Evolutionary conservation across 2,113 vertebrate genomes (phyloP), one percentile per base, ranked within the genome.

Genomic region (Cinclus cinclus): DNA sequence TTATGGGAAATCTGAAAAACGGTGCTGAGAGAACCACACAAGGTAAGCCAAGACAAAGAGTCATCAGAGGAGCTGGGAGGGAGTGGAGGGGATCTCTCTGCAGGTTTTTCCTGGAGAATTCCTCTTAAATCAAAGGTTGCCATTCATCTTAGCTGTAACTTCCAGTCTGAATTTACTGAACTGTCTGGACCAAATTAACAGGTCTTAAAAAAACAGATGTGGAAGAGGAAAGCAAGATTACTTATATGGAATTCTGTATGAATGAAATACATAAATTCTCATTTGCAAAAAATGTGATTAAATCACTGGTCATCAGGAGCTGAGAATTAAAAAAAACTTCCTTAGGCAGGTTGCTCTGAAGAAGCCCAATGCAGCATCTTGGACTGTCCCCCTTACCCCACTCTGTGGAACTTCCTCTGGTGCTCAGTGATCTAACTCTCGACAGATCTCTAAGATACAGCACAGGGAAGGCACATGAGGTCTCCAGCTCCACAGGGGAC

Each of bases 1-100:
- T 24, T 1, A 84, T 0, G 12, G 59, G 64, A 90, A 85, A 90
- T 77, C 71, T 69, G 56, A 83, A 89, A 81, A 91, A 88, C 75
- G 86, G 63, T 13, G 52, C 88, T 67, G 64, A 93, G 50, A 82
- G 59, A 31, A 52, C 75, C 92, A 90, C 76, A 96, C 31, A 53
- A 76, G 13, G 39, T 63, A 95, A 94, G 88, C 71, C 83, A 92
- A 90, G 85, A 89, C 81, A 74, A 90, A 94, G 33, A 73, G 55
- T 60, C 8, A 25, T n/a, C 73, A 93, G 59, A 92, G 52, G 52
- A 92, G 87, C 64, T 60, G 56, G 71, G 71, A 94, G 56, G 41
- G 64, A 93, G 52, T 11, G 5, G 46, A 69, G 49, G 76, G 68
- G 65, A 86, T 87, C 60, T 89, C 83, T 94, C 44, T 78, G 64